phyloP scores from a whole-genome alignment of 2,888 invertebrate species.

The Acheta domesticus region DNA sequence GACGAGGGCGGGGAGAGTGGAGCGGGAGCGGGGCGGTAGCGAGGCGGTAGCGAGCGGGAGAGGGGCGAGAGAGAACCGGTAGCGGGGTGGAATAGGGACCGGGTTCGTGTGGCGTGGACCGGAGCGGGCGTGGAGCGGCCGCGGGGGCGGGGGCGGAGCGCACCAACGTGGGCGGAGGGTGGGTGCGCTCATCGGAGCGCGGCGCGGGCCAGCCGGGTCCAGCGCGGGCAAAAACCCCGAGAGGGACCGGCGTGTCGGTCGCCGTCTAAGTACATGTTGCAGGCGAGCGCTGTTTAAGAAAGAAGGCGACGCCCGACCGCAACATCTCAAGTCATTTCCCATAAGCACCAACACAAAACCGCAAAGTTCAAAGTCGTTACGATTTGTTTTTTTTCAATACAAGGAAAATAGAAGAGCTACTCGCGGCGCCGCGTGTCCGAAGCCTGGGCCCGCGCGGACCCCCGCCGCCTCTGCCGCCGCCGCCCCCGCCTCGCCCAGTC shows the following conservation, averaged over 20 bases:
- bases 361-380: constrained; percentile 18
- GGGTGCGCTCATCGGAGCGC: background rate
- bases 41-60: no score
- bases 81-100: no score
- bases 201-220: background rate
- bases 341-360: constrained; percentile 4
- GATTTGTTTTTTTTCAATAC: background rate
- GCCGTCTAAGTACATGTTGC: background rate
- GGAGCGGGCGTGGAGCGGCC: background rate
- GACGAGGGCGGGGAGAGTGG: no score
- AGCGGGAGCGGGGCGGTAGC: no score
- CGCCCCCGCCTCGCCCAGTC: no score
- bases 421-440: background rate
- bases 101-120: no score
- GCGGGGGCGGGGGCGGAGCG: background rate
- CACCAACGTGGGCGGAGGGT: background rate
- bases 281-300: background rate
- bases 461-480: no score
- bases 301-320: background rate
- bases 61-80: no score
- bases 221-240: background rate
- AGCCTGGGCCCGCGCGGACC: no score
- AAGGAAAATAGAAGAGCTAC: background rate
- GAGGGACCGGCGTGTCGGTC: background rate
- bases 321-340: constrained; percentile 18